Evolutionary conservation across 53 echinoderm and acorn worm genomes (phyloP).

Genomic region (Hippasteria phrygiana): DNA sequence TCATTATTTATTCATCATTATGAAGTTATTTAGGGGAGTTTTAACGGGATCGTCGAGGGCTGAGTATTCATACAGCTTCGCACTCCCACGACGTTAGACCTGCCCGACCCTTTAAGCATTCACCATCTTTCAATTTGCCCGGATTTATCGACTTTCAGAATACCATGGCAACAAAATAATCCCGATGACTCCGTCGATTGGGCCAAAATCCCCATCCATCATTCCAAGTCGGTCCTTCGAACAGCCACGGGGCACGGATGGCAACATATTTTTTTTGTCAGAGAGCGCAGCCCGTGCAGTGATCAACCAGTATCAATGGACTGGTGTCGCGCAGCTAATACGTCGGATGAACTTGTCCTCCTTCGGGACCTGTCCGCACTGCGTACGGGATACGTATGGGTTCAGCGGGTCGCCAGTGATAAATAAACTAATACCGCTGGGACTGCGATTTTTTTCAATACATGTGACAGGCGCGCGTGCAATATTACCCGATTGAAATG

Average conservation of each 20-base stretch:
- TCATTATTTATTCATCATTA: no score
- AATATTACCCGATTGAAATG: conserved; percentile 35
- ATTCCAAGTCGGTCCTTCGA: neutral
- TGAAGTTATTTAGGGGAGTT: no score
- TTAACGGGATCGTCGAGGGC: neutral
- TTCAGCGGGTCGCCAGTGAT: conserved; percentile 10
- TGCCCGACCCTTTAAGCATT: neutral
- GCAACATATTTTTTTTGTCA: neutral
- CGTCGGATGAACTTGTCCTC: neutral
- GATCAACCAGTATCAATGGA: conserved; percentile 11
- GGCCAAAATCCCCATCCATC: neutral
- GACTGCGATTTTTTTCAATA: neutral
- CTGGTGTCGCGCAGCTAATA: neutral
- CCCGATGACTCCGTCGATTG: conserved; percentile 2
- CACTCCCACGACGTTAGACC: neutral
- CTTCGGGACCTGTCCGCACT: neutral
- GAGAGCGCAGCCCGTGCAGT: neutral
- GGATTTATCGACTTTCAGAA: conserved; percentile 22
- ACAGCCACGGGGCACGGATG: neutral
- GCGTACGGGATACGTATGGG: neutral
- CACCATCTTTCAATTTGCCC: neutral
- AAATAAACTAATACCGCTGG: conserved; percentile 5
- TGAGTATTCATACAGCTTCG: neutral
- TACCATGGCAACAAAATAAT: conserved; percentile 42
- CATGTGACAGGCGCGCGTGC: conserved; percentile 16